Conservation (phyloP, 2,888 invertebrate genomes). For the Nomada ferruginata region DNA sequence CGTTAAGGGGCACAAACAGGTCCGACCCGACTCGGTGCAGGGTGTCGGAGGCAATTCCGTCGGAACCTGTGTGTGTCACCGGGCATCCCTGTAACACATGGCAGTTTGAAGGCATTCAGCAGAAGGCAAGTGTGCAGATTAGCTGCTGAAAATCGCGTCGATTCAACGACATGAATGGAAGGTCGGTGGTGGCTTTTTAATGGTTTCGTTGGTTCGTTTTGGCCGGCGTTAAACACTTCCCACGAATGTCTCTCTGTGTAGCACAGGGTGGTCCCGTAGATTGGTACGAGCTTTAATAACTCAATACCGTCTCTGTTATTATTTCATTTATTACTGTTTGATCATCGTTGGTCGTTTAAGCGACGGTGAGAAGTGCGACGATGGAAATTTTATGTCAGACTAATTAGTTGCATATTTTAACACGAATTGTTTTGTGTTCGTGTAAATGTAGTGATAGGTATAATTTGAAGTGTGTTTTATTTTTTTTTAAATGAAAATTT, state of each 20-base stretch:
- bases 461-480: too few relatives aligned
- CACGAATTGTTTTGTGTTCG: too few relatives aligned
- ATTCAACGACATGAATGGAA: conserved; percentile 17
- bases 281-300: neutral
- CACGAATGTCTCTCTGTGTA: neutral
- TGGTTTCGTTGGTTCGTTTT: conserved; percentile 11
- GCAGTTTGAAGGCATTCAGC: conserved; percentile 21
- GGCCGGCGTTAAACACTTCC: conserved; percentile 12
- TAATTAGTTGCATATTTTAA: too few relatives aligned
- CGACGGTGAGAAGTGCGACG: too few relatives aligned
- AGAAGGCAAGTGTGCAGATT: conserved; percentile 32
- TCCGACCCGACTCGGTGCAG: conserved; percentile 28
- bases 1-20: conserved; percentile 66
- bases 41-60: conserved; percentile 46
- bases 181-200: neutral
- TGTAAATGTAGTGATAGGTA: too few relatives aligned
- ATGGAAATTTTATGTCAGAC: too few relatives aligned
- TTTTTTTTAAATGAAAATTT: too few relatives aligned
- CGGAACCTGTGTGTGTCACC: conserved; percentile 34
- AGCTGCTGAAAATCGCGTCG: conserved; percentile 8
- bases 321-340: too few relatives aligned
- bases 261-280: neutral
- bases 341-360: too few relatives aligned
- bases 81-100: conserved; percentile 18
- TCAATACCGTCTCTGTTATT: neutral